Evolutionary conservation across 2,113 vertebrate genomes (phyloP).

Genomic region (Nerophis lumbriciformis): DNA sequence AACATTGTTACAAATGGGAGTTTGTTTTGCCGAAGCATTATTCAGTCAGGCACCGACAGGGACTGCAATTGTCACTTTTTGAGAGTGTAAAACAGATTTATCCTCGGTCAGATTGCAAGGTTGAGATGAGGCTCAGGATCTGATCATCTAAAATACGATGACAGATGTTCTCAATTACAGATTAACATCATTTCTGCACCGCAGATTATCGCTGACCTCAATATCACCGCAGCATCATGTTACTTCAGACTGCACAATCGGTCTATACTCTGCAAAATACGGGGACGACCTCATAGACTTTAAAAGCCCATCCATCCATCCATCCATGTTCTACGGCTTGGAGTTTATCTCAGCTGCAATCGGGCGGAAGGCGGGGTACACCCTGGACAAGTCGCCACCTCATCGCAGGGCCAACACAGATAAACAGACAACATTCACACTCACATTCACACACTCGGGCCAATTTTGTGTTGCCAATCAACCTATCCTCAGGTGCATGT

Average conservation of each 20-base stretch:
- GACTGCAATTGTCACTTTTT: neutral
- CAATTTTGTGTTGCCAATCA: no score
- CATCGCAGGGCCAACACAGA: no score
- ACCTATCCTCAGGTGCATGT: no score
- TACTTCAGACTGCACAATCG: conserved; percentile 1
- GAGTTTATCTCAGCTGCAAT: no score
- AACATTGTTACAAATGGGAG: no score
- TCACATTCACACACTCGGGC: no score
- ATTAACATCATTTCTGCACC: conserved; percentile 42
- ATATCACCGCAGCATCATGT: conserved; percentile 23
- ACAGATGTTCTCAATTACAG: conserved; percentile 43
- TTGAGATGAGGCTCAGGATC: conserved; percentile 28
- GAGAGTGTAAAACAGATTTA: conserved; percentile 2
- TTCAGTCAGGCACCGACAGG: neutral
- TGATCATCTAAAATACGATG: conserved; percentile 32
- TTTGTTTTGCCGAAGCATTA: neutral
- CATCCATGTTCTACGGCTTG: no score
- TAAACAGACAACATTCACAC: no score
- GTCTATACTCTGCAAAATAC: neutral
- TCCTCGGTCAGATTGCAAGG: conserved; percentile 7
- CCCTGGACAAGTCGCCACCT: no score
- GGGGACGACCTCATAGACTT: no score
- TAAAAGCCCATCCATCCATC: no score
- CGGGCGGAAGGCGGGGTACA: no score
- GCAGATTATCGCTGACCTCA: conserved; percentile 24